These are phyloP conservation scores for Cetoscarus ocellatus DNA, from an alignment of 2,797 vertebrate genomes.

Conservation along the genomic window DNA sequence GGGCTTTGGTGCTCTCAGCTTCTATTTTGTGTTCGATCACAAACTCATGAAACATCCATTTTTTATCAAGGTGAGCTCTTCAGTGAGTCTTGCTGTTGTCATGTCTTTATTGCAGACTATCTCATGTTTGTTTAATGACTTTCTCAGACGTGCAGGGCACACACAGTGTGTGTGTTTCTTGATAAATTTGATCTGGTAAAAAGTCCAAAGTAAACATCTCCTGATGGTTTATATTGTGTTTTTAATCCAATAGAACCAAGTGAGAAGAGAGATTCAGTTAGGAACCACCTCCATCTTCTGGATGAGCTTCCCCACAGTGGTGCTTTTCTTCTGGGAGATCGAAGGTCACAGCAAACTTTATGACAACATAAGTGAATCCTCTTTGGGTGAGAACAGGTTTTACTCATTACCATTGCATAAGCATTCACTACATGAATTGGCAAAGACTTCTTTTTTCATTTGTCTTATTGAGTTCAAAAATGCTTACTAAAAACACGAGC, in stretches of 20 bases:
- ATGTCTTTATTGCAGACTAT: neutral
- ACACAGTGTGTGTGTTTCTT: neutral
- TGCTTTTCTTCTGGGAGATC: slow-evolving; percentile 91
- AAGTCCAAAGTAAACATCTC: neutral
- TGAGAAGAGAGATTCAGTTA: slow-evolving; percentile 87
- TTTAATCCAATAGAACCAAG: slow-evolving; percentile 87
- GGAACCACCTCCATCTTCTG: slow-evolving; percentile 87
- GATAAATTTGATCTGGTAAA: neutral
- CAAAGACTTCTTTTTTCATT: too few relatives aligned
- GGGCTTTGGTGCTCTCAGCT: slow-evolving; percentile 87
- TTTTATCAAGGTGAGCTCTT: slow-evolving; percentile 87
- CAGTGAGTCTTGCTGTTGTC: neutral
- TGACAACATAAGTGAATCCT: slow-evolving; percentile 83
- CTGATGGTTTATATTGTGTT: too few relatives aligned
- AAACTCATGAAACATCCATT: slow-evolving; percentile 92
- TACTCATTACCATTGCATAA: too few relatives aligned
- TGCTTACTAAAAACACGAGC: too few relatives aligned
- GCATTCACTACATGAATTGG: too few relatives aligned
- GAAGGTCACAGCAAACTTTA: slow-evolving; percentile 93
- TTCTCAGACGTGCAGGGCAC: neutral
- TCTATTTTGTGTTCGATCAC: slow-evolving; percentile 91
- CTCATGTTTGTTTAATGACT: neutral
- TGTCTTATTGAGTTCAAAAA: too few relatives aligned
- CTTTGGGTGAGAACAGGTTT: slow-evolving; percentile 82
- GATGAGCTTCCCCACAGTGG: slow-evolving; percentile 93